phyloP scores from a whole-genome alignment of 2,113 vertebrate species.

The Salvelinus sp. region DNA sequence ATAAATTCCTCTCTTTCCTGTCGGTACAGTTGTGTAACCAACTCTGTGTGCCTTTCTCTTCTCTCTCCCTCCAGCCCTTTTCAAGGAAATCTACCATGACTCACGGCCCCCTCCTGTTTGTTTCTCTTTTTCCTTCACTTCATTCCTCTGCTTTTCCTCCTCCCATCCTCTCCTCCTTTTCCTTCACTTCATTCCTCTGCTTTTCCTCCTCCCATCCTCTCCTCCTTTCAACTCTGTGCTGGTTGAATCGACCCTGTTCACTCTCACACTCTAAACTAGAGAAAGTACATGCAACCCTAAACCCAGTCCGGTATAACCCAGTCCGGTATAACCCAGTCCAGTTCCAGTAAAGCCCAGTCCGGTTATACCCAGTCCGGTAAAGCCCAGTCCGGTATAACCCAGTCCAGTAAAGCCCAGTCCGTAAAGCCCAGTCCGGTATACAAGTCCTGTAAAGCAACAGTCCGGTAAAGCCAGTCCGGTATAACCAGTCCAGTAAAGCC shows the following conservation, averaged over 20 bases:
- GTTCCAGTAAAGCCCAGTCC: too few relatives aligned
- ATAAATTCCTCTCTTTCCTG: constrained; percentile 44
- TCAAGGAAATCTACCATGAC: constrained; percentile 14
- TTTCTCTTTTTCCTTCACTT: background rate
- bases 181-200: background rate
- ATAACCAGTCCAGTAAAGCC: too few relatives aligned
- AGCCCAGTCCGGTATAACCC: too few relatives aligned
- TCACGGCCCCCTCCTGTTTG: background rate
- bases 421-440: too few relatives aligned
- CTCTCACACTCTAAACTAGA: background rate
- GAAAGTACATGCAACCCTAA: background rate
- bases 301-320: too few relatives aligned
- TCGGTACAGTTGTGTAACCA: constrained; percentile 43
- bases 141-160: background rate
- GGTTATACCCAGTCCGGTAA: too few relatives aligned
- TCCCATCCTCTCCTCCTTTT: background rate
- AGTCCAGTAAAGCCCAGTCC: too few relatives aligned
- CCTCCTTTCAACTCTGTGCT: background rate
- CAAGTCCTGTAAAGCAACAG: too few relatives aligned
- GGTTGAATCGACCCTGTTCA: background rate
- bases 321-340: too few relatives aligned
- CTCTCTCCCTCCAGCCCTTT: constrained; percentile 23
- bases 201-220: background rate
- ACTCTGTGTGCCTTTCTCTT: constrained; percentile 40
- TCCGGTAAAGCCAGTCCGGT: too few relatives aligned